Base-by-base conservation (phyloP, 2,797 vertebrate species). In the Notolepis coatsorum region DNA sequence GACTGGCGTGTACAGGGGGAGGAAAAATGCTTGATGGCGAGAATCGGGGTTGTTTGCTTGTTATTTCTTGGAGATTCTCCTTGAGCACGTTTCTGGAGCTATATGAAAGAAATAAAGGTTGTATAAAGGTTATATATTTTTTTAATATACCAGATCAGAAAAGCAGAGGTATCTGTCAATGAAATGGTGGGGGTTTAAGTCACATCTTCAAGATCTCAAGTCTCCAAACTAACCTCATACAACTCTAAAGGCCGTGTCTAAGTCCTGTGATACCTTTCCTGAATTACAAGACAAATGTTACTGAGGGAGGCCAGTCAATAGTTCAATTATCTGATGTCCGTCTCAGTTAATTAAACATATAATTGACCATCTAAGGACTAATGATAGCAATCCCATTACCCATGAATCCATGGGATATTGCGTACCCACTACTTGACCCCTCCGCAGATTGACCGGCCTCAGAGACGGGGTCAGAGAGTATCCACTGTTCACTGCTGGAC, bases 341-440 rank as follows among this genome's bases (percentile, higher is more conserved):
- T 82, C 82, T 80, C 73, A 75, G 72, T 88, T 87, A 90, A 91
- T 91, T 89, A 89, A 88, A 91, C 84, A 84, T 82, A 87, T 82
- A 88, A 91, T 78, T 84, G 85, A 84, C 78, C 81, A 80, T 79
- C 78, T 50, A 6, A 47, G 67, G 58, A 68, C 81, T 80, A 81
- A 89, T 84, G 81, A 87, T 83, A 78, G 82, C 69, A 79, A 75
- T 84, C 77, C 84, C 66, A 71, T 85, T 84, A 75, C 65, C 73
- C 52, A 81, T 87, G 73, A 87, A 86, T 84, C 81, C 69, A 67
- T 4, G 30, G 62, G 62, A 70, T 86, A 75, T 81, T 84, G 77
- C 82, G 73, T 71, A 79, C 75, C 74, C 79, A 80, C 77, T 77
- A 74, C 86, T 88, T 90, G 88, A 89, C 86, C 88, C 66, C 37